A percentile compares a stretch with the other conserved stretches of the same genome.
phyloP scores from a whole-genome alignment of 1,140 invertebrate genomes.

The Lepidostoma basale region DNA sequence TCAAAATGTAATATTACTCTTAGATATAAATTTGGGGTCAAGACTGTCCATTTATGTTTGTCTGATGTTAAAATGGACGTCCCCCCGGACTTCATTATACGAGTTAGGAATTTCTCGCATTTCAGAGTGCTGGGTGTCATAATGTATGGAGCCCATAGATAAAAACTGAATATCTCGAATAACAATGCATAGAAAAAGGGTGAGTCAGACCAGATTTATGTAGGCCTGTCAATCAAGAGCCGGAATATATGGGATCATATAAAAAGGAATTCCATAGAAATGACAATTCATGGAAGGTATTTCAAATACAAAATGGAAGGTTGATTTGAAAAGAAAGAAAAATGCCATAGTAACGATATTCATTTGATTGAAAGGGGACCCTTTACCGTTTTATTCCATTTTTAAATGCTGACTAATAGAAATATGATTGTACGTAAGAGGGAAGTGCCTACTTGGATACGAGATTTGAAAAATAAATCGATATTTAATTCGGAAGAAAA shows the following conservation, averaged over 20 bases:
- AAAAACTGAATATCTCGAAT: background rate
- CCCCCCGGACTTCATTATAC: slow-evolving; percentile 12
- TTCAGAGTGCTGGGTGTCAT: slow-evolving; percentile 4
- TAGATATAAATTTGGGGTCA: too few species aligned
- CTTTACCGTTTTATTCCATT: too few species aligned
- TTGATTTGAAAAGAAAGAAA: too few species aligned
- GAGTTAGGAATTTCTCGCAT: background rate
- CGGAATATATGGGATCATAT: background rate
- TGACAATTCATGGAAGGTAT: background rate
- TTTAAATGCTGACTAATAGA: too few species aligned
- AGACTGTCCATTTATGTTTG: background rate
- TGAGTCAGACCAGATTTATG: background rate
- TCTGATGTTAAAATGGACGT: background rate
- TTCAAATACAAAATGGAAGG: too few species aligned
- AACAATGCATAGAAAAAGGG: slow-evolving; percentile 3
- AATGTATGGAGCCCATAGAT: background rate
- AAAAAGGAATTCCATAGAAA: background rate
- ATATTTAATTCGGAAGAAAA: too few species aligned
- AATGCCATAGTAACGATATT: too few species aligned
- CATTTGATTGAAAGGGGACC: too few species aligned
- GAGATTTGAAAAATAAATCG: too few species aligned
- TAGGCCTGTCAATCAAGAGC: background rate
- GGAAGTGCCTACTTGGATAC: too few species aligned
- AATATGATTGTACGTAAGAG: too few species aligned
- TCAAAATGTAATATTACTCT: too few species aligned